A percentile compares a stretch with the other conserved stretches of the same genome.
Conservation (phyloP, 2,888 invertebrate species). For the Coelinius sp. region DNA sequence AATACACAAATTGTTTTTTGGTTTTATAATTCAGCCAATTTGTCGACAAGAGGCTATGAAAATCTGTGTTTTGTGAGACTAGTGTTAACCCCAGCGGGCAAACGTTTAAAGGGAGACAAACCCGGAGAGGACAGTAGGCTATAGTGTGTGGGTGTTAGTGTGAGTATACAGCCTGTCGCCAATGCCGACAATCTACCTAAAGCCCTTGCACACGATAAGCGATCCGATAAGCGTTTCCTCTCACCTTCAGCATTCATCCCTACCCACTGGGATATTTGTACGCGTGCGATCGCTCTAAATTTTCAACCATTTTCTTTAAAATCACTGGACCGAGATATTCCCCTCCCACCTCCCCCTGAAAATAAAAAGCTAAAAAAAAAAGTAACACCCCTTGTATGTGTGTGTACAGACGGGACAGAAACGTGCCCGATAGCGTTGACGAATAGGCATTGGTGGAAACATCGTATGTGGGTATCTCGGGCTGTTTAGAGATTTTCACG, state of each 20-base stretch:
- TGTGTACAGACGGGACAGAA: slow-evolving; percentile 36
- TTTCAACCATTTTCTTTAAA: slow-evolving; percentile 58
- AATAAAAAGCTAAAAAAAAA: slow-evolving; percentile 30
- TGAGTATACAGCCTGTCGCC: slow-evolving; percentile 20
- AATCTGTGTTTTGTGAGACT: slow-evolving; percentile 32
- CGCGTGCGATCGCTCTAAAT: slow-evolving; percentile 59
- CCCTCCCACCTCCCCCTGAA: slow-evolving; percentile 9
- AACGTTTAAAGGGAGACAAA: slow-evolving; percentile 20
- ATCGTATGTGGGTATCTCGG: slow-evolving; percentile 36
- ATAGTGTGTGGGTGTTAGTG: slow-evolving; percentile 12
- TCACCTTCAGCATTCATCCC: slow-evolving; percentile 41
- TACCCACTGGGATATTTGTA: slow-evolving; percentile 23
- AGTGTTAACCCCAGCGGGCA: slow-evolving; percentile 36
- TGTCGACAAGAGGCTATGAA: slow-evolving; percentile 45
- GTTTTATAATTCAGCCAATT: slow-evolving; percentile 44
- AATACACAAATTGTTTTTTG: slow-evolving; percentile 22
- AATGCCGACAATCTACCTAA: slow-evolving; percentile 63
- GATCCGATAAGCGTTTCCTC: slow-evolving; percentile 62
- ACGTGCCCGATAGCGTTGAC: slow-evolving; percentile 65
- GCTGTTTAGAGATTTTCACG: slow-evolving; percentile 63
- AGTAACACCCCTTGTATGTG: slow-evolving; percentile 11
- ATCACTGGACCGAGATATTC: slow-evolving; percentile 35
- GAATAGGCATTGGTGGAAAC: slow-evolving; percentile 53
- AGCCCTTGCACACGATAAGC: slow-evolving; percentile 68
- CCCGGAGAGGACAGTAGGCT: slow-evolving; percentile 18